Evolutionary conservation across 2,888 invertebrate genomes (phyloP), one percentile per base, ranked within the genome.

Genomic region (Ptychoptera contaminata): DNA sequence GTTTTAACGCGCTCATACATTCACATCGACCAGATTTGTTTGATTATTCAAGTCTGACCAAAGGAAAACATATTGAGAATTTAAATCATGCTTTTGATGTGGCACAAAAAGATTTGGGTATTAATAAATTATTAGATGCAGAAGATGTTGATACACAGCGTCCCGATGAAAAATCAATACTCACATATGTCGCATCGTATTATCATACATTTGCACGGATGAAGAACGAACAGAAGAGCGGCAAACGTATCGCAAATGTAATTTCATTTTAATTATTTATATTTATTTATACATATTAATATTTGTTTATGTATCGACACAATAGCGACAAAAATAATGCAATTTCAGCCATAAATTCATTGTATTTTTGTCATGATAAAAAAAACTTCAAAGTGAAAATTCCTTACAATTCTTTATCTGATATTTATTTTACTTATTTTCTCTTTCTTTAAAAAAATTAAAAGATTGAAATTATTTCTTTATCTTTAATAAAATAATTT

Each of bases 171-270:
- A 97, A 96, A 67, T 94, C 94, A 31, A 91, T 98, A 61, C 88
- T 98, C 72, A 98, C 97, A 16, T 98, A 98, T 63, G 94, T 98
- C 34, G 96, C 97, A 2, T 92, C 93, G 12, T 97, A 96, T 69
- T 98, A 98, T 68, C 97, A 98, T 69, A 94, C 96, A 46, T 98
- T 98, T 71, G 96, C 97, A 38, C 77, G 94, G 54, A 94, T 97
- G 92, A 97, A 96, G 73, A 93, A 90, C 60, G 97, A 97, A 61
- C 87, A 91, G 71, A 97, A 96, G 63, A 94, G 94, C 54, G 96
- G 96, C 31, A 79, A 91, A 56, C 76, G 97, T 61, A 96, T 98
- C 59, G 96, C 94, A 36, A 98, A 97, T 68, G 93, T 42, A 32
- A 29, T 47, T 15, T 15, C 23, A 23, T 37, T 12, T 39, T 40